phyloP scores from a whole-genome alignment of 2,797 vertebrate genomes.

The Strix occidentalis region DNA sequence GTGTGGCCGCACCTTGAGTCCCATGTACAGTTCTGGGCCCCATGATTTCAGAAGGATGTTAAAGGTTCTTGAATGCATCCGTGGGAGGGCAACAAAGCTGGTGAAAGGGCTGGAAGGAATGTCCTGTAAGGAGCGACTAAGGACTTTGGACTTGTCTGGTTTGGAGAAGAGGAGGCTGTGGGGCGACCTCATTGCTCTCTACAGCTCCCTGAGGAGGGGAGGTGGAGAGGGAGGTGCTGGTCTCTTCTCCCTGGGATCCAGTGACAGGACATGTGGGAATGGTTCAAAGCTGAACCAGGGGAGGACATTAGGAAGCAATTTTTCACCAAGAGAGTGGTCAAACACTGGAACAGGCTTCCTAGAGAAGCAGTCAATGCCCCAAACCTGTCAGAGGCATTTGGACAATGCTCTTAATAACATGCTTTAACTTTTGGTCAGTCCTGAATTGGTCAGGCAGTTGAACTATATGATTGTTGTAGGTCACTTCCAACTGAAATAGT shows the following conservation, averaged over 20 bases:
- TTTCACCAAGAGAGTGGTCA: not conserved
- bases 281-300: not conserved
- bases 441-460: not conserved
- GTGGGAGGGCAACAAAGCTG: not conserved
- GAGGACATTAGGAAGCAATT: not conserved
- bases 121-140: not conserved
- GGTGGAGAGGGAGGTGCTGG: not conserved
- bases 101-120: not conserved
- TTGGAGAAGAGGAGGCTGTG: not conserved
- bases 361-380: not conserved
- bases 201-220: not conserved
- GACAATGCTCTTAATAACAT: not conserved
- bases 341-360: not conserved
- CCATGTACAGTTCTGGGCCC: too few species aligned
- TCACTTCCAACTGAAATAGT: not conserved
- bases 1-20: not conserved
- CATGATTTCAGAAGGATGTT: not conserved
- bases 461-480: not conserved
- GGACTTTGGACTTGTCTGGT: not conserved
- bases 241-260: not conserved
- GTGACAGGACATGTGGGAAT: not conserved
- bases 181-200: too few species aligned
- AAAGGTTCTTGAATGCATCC: not conserved
- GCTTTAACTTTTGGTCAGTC: not conserved
- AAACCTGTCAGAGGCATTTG: not conserved